These are phyloP conservation scores for Parambassis ranga DNA, from an alignment of 2,797 vertebrate genomes.

Conservation along the genomic window DNA sequence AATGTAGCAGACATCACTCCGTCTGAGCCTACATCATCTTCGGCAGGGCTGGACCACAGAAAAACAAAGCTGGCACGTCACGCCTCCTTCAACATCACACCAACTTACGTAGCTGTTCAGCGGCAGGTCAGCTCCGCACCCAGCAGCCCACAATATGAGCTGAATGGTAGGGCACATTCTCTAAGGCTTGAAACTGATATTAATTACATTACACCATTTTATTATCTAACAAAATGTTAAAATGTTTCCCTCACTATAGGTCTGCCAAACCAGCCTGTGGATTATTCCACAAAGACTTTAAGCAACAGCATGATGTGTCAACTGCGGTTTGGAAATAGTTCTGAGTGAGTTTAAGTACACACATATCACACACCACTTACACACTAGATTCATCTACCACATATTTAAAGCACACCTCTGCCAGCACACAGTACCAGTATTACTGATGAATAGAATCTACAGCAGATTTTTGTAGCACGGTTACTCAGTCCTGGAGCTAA, in stretches of 20 bases:
- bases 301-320: conserved; percentile 66
- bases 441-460: background rate
- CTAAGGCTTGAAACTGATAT: too few relatives aligned
- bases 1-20: background rate
- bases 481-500: too few relatives aligned
- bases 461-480: background rate
- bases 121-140: conserved; percentile 86
- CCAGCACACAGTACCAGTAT: background rate
- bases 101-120: conserved; percentile 62
- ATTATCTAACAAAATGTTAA: background rate
- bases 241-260: conserved; percentile 18
- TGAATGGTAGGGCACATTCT: conserved; percentile 63
- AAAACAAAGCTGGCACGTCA: conserved; percentile 79
- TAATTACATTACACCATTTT: too few relatives aligned
- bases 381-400: background rate
- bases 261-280: conserved; percentile 68
- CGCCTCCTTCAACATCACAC: conserved; percentile 77
- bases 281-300: conserved; percentile 79
- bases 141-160: conserved; percentile 79
- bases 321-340: conserved; percentile 77
- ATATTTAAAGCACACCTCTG: background rate
- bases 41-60: conserved; percentile 12
- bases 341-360: conserved; percentile 74
- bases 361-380: background rate
- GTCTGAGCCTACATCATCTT: background rate